Evolutionary conservation across 2,797 vertebrate genomes (phyloP).

Genomic region (Pantherophis vulpinus): DNA sequence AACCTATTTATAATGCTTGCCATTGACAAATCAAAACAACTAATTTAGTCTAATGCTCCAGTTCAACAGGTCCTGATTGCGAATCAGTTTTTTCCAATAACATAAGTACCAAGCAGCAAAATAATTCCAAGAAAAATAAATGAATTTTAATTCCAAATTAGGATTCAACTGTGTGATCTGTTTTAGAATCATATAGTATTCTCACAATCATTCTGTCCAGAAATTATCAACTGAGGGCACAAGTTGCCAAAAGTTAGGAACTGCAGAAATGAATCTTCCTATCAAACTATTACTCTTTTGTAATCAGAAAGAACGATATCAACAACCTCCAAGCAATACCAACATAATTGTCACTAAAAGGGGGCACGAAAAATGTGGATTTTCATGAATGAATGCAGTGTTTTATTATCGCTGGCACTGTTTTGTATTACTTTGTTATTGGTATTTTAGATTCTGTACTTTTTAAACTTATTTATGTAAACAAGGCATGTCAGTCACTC

Average conservation of each 20-base stretch:
- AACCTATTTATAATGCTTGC: not conserved
- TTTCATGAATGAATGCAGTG: not conserved
- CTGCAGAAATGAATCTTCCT: not conserved
- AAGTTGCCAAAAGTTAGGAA: not conserved
- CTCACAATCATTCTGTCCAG: not conserved
- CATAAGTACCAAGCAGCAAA: not conserved
- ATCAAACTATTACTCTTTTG: not conserved
- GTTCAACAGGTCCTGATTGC: not conserved
- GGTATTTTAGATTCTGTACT: not conserved
- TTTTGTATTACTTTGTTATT: not conserved
- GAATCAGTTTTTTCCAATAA: not conserved
- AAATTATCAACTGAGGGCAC: not conserved
- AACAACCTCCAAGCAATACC: not conserved
- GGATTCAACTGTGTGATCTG: not conserved
- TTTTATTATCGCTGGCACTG: not conserved
- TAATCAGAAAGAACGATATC: not conserved
- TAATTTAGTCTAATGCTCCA: not conserved
- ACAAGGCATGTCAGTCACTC: not conserved
- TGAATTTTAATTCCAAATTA: not conserved
- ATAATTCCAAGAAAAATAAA: not conserved
- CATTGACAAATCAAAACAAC: not conserved
- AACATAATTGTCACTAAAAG: not conserved
- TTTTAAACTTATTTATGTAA: not conserved
- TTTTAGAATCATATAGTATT: not conserved
- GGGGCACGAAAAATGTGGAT: not conserved